phyloP scores from a whole-genome alignment of 1,140 invertebrate species.

The Orchesella cincta region DNA sequence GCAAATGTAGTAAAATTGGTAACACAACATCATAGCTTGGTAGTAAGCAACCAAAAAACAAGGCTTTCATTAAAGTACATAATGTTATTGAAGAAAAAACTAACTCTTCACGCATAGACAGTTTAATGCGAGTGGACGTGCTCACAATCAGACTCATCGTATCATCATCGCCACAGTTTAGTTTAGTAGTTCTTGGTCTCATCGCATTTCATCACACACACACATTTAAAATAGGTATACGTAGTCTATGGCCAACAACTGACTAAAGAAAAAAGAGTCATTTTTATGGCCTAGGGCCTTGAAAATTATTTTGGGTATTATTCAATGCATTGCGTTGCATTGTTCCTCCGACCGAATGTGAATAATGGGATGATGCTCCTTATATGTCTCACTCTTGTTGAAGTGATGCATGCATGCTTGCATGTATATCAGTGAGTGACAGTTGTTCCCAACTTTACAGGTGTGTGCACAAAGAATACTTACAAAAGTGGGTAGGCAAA shows the following conservation, averaged over 20 bases:
- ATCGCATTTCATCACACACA: not conserved
- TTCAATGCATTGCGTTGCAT: conserved; percentile 1
- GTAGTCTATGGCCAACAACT: not conserved
- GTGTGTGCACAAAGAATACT: not conserved
- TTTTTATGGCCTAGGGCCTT: conserved; percentile 19
- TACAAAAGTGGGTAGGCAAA: too few species aligned
- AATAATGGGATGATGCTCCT: not conserved
- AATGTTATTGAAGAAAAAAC: not conserved
- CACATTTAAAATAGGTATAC: not conserved
- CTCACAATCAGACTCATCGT: too few species aligned
- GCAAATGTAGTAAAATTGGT: too few species aligned
- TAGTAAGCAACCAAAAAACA: too few species aligned
- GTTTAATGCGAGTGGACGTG: not conserved
- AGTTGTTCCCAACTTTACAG: conserved; percentile 12
- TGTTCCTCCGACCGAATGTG: too few species aligned
- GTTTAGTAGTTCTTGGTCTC: not conserved
- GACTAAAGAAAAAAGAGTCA: not conserved
- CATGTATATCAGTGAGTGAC: not conserved
- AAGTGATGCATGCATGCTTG: too few species aligned
- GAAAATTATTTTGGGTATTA: conserved; percentile 11
- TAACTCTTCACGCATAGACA: not conserved
- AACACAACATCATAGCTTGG: too few species aligned
- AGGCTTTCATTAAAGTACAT: not conserved
- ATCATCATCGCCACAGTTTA: not conserved
- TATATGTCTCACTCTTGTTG: too few species aligned